Evolutionary conservation across 2,113 vertebrate genomes (phyloP), one percentile per base, ranked within the genome.

Genomic region (Phyllostomus hastatus): DNA sequence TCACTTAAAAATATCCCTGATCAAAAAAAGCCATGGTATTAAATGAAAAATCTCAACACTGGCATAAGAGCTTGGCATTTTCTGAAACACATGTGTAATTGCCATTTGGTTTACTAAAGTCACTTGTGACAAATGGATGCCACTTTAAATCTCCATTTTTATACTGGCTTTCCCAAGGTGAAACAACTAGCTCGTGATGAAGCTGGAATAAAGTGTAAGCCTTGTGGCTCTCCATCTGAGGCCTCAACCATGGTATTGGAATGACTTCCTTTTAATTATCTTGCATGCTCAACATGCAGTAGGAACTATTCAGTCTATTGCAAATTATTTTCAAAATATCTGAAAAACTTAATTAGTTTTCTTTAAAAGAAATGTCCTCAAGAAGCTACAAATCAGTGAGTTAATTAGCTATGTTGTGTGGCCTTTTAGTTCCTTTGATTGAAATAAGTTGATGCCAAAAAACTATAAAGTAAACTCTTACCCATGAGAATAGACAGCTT

Each of bases 321-420:
- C 43, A 78, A 88, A 67, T 76, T 70, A 91, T 88, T 96, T 80
- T 67, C 73, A 91, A 43, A 91, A 31, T 91, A 73, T 54, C 43
- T 95, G 67, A 95, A 95, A 61, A 35, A 80, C 57, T 92, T 96
- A 92, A 83, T 90, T 96, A 84, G 78, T 88, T 94, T 94, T 81
- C 82, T 93, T 97, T 93, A 82, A 95, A 97, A 91, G 66, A 93
- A 96, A 93, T 93, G 82, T 96, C 57, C 91, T 95, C 95, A 89
- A 90, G 90, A 95, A 95, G 33, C 67, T 95, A 93, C 41, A 91
- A 95, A 97, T 97, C 90, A 91, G n/a, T 50, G 79, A 93, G n/a
- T 73, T 88, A 94, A 93, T 97, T 96, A 94, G 31, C 80, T 91
- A 26, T 90, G 52, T 76, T 88, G 81, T 38, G 33, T 38, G 33